Evolutionary conservation across 1,140 invertebrate genomes (phyloP).

Genomic region (Aphelinus atriplicis): DNA sequence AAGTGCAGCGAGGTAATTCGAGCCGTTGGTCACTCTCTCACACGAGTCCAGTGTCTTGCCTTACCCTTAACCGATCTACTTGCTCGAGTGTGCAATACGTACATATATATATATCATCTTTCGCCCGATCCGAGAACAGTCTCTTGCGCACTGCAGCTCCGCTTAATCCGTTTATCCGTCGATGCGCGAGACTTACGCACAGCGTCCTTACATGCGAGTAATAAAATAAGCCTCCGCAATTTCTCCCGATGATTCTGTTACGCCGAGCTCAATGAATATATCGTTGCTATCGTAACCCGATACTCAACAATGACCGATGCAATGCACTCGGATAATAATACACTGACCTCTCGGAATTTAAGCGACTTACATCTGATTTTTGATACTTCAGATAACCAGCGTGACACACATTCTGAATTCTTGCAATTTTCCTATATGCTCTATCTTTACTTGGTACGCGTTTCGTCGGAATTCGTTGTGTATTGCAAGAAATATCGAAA

Average conservation of each 20-base stretch:
- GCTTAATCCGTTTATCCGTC: background rate
- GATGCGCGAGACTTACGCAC: background rate
- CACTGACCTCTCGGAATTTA: background rate
- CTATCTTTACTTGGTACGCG: too few relatives aligned
- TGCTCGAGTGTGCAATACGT: background rate
- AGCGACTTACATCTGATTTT: too few relatives aligned
- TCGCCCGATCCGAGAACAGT: too few relatives aligned
- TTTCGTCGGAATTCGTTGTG: too few relatives aligned
- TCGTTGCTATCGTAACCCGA: background rate
- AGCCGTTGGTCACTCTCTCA: too few relatives aligned
- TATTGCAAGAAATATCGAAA: too few relatives aligned
- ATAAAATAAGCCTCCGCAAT: background rate
- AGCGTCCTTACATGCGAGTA: background rate
- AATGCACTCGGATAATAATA: background rate
- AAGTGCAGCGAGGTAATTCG: too few relatives aligned
- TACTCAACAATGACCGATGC: background rate
- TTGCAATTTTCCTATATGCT: too few relatives aligned
- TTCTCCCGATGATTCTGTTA: background rate
- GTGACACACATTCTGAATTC: too few relatives aligned
- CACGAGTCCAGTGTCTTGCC: background rate
- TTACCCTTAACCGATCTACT: conserved; percentile 9
- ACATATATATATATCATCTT: too few relatives aligned
- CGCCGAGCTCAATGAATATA: too few relatives aligned
- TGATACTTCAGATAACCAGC: too few relatives aligned
- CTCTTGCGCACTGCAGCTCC: background rate